phyloP scores from a whole-genome alignment of 2,113 vertebrate species.

The Piliocolobus tephrosceles region DNA sequence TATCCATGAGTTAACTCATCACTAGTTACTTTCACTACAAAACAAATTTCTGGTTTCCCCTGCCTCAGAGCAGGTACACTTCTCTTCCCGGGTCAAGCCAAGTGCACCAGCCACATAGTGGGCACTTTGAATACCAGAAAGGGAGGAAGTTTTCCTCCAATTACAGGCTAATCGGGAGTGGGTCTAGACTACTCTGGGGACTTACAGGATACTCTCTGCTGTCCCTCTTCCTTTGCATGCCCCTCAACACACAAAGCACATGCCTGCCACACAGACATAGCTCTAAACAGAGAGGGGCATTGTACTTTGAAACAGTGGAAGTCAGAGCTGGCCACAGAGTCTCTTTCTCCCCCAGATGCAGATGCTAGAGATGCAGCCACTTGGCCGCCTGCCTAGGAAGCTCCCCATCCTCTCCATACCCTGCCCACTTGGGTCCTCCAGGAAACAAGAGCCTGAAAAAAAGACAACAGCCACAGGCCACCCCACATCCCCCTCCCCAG shows the following conservation, averaged over 20 bases:
- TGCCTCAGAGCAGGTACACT: neutral
- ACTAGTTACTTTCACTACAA: neutral
- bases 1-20: neutral
- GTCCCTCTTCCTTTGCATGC: neutral
- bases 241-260: neutral
- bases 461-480: slow-evolving; percentile 48
- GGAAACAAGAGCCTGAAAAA: slow-evolving; percentile 57
- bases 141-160: neutral
- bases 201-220: neutral
- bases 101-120: neutral
- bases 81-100: neutral
- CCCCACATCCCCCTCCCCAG: slow-evolving; percentile 63
- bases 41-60: neutral
- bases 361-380: neutral
- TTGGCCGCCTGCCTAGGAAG: slow-evolving; percentile 73
- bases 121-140: no score
- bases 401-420: slow-evolving; percentile 50
- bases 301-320: neutral
- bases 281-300: neutral
- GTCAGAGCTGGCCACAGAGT: neutral
- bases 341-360: neutral
- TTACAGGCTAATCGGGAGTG: neutral
- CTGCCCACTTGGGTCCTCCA: slow-evolving; percentile 52
- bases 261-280: neutral
- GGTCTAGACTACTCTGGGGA: neutral